These are phyloP conservation scores for Acropora yongei DNA, from an alignment of 64 coral and sea anemone genomes.

Conservation along the genomic window DNA sequence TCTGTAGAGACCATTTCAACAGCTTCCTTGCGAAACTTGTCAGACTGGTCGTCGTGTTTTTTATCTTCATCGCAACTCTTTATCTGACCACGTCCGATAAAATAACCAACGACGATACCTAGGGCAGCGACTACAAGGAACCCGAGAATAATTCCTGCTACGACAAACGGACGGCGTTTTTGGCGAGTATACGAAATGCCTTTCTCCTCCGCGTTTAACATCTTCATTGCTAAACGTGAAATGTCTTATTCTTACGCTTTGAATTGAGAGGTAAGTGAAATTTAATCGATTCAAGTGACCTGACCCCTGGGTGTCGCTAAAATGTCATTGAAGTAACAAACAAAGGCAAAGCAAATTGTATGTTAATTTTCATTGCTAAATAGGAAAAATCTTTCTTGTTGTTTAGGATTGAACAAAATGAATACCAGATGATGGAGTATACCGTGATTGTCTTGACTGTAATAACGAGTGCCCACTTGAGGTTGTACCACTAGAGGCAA, in stretches of 20 bases:
- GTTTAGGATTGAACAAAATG: too few species aligned
- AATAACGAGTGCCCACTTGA: too few species aligned
- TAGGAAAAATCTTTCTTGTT: too few species aligned
- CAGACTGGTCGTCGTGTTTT: neutral
- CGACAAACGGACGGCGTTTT: neutral
- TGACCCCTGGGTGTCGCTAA: too few species aligned
- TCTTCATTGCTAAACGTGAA: neutral
- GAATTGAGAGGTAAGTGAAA: neutral
- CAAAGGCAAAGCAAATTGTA: too few species aligned
- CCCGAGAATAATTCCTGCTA: slow-evolving; percentile 18
- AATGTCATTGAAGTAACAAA: too few species aligned
- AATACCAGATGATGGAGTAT: too few species aligned
- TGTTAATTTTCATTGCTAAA: too few species aligned
- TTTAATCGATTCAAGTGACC: too few species aligned
- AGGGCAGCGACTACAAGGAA: slow-evolving; percentile 29
- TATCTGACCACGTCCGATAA: slow-evolving; percentile 45
- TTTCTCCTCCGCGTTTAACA: slow-evolving; percentile 23
- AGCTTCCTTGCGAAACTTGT: slow-evolving; percentile 48
- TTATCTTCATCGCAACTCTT: neutral
- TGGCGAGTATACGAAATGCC: neutral
- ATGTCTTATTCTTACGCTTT: neutral
- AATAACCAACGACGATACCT: slow-evolving; percentile 58
- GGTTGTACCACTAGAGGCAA: too few species aligned
- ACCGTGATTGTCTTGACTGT: too few species aligned
- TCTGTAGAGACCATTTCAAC: slow-evolving; percentile 57